Evolutionary conservation across 2,888 invertebrate species (phyloP).

Genomic region (Cactoblastis cactorum): DNA sequence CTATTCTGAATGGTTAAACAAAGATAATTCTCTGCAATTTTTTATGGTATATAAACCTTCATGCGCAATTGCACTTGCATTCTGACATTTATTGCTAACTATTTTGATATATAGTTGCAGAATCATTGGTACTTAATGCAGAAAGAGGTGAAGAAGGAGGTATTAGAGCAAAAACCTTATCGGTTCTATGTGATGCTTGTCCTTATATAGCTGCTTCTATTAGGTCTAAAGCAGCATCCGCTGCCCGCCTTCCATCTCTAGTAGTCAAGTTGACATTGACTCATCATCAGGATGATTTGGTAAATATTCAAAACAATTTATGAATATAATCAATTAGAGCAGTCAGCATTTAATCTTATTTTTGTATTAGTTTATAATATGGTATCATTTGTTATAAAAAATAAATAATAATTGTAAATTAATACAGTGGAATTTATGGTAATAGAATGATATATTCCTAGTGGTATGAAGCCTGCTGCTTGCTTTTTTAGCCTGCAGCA

Average conservation of each 20-base stretch:
- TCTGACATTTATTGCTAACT: not conserved
- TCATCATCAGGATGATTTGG: constrained; percentile 80
- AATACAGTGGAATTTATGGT: too few relatives aligned
- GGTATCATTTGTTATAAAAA: too few relatives aligned
- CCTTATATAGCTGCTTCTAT: constrained; percentile 91
- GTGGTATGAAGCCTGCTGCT: too few relatives aligned
- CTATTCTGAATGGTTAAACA: too few relatives aligned
- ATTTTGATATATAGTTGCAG: constrained; percentile 83
- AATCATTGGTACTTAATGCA: constrained; percentile 90
- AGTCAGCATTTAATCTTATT: not conserved
- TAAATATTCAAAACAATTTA: constrained; percentile 43
- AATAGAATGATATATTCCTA: too few relatives aligned
- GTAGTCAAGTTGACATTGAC: constrained; percentile 90
- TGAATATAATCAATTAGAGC: not conserved
- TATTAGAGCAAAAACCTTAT: constrained; percentile 88
- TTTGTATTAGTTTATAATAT: too few relatives aligned
- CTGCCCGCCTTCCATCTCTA: constrained; percentile 93
- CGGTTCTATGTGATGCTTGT: constrained; percentile 92
- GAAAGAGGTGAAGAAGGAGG: constrained; percentile 94
- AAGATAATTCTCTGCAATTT: too few relatives aligned
- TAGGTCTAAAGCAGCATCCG: constrained; percentile 92
- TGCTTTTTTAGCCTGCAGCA: too few relatives aligned
- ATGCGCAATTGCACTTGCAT: too few relatives aligned
- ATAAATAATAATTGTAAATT: too few relatives aligned
- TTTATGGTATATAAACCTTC: too few relatives aligned